These are phyloP conservation scores for Grammomys surdaster DNA, from an alignment of 2,113 vertebrate species.

Conservation along the genomic window DNA sequence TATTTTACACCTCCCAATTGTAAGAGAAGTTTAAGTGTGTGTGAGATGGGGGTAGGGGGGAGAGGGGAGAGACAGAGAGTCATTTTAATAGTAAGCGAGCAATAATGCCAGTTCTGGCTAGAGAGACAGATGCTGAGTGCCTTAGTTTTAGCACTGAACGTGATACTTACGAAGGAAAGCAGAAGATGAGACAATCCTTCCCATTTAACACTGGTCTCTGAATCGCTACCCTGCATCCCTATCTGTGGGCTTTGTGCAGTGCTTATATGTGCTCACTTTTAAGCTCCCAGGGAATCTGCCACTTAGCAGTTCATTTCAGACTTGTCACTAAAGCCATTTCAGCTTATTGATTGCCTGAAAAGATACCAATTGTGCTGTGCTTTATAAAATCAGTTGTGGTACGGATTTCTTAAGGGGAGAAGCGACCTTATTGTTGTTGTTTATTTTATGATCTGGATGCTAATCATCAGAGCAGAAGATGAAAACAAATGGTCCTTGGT, in stretches of 20 bases:
- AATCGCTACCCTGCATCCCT: slow-evolving; percentile 59
- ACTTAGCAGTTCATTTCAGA: slow-evolving; percentile 74
- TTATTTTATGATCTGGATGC: slow-evolving; percentile 52
- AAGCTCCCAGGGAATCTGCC: slow-evolving; percentile 74
- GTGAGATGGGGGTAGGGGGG: too few species aligned
- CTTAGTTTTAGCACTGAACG: slow-evolving; percentile 35
- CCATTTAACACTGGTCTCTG: slow-evolving; percentile 65
- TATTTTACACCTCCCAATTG: slow-evolving; percentile 47
- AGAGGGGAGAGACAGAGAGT: neutral
- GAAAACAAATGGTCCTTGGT: slow-evolving; percentile 10
- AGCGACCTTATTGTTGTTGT: neutral
- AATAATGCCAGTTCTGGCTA: slow-evolving; percentile 53
- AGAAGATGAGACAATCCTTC: slow-evolving; percentile 71
- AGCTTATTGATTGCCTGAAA: slow-evolving; percentile 67
- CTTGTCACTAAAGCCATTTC: slow-evolving; percentile 72
- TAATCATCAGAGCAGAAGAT: slow-evolving; percentile 62
- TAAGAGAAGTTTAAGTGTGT: slow-evolving; percentile 47
- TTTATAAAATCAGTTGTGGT: slow-evolving; percentile 50
- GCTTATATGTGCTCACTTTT: slow-evolving; percentile 65
- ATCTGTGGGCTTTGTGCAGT: slow-evolving; percentile 61
- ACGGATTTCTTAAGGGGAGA: slow-evolving; percentile 32
- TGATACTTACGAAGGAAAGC: slow-evolving; percentile 65
- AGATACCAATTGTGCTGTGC: slow-evolving; percentile 35
- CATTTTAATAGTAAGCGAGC: slow-evolving; percentile 71
- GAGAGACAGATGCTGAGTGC: neutral